Conservation (phyloP, 2,113 vertebrate genomes). For the Orientallactaga bullata region DNA sequence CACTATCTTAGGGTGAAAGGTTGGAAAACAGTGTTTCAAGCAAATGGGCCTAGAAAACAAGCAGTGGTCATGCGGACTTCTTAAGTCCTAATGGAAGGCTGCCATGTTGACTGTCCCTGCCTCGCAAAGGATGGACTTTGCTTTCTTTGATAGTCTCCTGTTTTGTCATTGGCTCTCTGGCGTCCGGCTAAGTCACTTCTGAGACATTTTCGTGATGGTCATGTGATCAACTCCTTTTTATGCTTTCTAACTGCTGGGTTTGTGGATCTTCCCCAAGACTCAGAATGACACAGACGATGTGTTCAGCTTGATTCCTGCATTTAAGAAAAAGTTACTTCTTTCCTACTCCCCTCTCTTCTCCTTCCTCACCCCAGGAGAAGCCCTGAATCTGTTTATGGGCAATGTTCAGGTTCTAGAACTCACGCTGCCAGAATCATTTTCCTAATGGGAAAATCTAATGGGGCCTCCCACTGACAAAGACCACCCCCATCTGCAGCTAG, state of each 20-base stretch:
- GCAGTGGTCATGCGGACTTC: no score
- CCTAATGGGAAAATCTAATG: slow-evolving; percentile 75
- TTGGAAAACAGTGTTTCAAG: no score
- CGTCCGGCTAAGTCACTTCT: not conserved
- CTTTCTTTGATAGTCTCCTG: not conserved
- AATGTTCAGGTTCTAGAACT: slow-evolving; percentile 71
- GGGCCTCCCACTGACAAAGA: slow-evolving; percentile 82
- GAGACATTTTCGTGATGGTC: not conserved
- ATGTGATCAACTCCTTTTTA: not conserved
- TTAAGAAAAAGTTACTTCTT: slow-evolving; percentile 25
- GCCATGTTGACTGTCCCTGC: not conserved
- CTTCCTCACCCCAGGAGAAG: slow-evolving; percentile 25
- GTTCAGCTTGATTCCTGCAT: not conserved
- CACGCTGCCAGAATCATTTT: slow-evolving; percentile 71
- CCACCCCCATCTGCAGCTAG: slow-evolving; percentile 80
- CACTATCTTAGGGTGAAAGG: no score
- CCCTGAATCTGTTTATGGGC: slow-evolving; percentile 67
- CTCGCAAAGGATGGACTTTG: not conserved
- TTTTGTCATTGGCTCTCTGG: slow-evolving; percentile 2
- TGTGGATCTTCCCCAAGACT: slow-evolving; percentile 21
- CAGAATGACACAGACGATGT: not conserved
- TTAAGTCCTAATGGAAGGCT: not conserved
- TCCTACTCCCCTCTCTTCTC: slow-evolving; percentile 6
- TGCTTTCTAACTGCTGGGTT: not conserved
- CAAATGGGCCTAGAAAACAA: no score